Evolutionary conservation across 1,140 invertebrate genomes (phyloP).

Genomic region (Drosophila lini): DNA sequence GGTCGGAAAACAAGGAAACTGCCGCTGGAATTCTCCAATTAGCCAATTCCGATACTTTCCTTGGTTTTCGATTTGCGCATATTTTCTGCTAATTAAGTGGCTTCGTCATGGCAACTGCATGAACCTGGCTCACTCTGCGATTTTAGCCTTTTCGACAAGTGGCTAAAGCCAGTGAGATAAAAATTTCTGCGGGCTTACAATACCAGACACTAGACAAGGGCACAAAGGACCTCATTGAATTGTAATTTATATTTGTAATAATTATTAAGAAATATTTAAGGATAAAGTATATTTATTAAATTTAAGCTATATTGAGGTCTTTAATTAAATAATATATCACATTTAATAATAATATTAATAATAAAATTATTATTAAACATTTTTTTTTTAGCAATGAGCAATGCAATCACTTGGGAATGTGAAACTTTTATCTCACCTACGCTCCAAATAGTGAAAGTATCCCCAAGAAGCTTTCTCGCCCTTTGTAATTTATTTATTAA

Average conservation of each 20-base stretch:
- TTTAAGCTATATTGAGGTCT: too few relatives aligned
- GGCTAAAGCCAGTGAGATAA: constrained; percentile 39
- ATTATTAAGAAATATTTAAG: too few relatives aligned
- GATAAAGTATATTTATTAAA: too few relatives aligned
- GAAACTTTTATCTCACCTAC: constrained; percentile 18
- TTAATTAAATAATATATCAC: neutral
- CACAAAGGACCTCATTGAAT: neutral
- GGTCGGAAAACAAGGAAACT: constrained; percentile 1
- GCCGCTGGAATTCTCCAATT: constrained; percentile 17
- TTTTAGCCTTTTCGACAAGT: constrained; percentile 27
- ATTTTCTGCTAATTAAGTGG: constrained; percentile 65
- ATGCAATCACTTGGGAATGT: constrained; percentile 8
- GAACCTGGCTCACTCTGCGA: too few relatives aligned
- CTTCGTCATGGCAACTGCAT: constrained; percentile 49
- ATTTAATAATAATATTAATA: neutral
- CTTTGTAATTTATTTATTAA: constrained; percentile 70
- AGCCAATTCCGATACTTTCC: constrained; percentile 16
- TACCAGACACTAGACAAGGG: too few relatives aligned
- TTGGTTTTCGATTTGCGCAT: constrained; percentile 23
- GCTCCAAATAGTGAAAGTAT: constrained; percentile 14
- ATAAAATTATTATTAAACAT: neutral
- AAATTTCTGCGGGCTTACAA: constrained; percentile 10
- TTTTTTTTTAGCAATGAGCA: too few relatives aligned
- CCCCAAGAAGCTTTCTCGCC: constrained; percentile 17
- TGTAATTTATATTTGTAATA: neutral